phyloP scores from a whole-genome alignment of 1,140 invertebrate species.

The Dendroctonus valens region DNA sequence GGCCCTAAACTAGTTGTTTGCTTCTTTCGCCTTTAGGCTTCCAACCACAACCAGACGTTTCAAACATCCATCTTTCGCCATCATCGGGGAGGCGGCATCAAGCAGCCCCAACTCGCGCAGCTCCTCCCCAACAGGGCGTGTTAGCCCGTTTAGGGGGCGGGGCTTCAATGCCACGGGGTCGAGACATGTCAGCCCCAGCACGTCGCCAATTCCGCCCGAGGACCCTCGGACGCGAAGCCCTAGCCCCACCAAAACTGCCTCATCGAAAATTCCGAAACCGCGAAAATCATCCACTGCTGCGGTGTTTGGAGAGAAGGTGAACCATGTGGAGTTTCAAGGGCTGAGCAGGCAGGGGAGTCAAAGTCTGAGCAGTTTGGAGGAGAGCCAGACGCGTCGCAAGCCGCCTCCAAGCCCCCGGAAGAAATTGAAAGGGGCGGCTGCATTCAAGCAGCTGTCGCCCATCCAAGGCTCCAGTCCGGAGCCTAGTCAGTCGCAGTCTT shows the following conservation, averaged over 20 bases:
- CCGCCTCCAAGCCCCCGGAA: slow-evolving; percentile 39
- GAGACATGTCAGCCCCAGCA: slow-evolving; percentile 43
- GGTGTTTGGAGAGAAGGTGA: slow-evolving; percentile 40
- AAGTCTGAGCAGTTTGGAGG: slow-evolving; percentile 46
- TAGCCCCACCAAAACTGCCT: neutral
- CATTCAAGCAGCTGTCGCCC: slow-evolving; percentile 46
- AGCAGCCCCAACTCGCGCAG: slow-evolving; percentile 50
- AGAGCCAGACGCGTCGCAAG: slow-evolving; percentile 26
- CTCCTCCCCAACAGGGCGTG: slow-evolving; percentile 53
- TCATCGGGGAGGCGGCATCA: slow-evolving; percentile 56
- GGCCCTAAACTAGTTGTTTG: neutral
- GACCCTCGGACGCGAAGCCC: slow-evolving; percentile 19
- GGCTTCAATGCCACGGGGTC: slow-evolving; percentile 55
- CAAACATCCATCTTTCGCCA: slow-evolving; percentile 59
- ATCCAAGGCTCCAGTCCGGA: slow-evolving; percentile 46
- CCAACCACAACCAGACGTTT: slow-evolving; percentile 35
- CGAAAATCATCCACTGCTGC: slow-evolving; percentile 33
- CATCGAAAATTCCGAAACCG: slow-evolving; percentile 36
- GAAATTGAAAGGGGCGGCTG: slow-evolving; percentile 33
- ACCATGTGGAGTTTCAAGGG: slow-evolving; percentile 17
- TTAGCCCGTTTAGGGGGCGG: slow-evolving; percentile 58
- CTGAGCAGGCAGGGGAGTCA: slow-evolving; percentile 41
- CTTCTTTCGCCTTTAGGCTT: neutral
- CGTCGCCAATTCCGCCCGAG: slow-evolving; percentile 43
- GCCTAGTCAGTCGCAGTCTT: slow-evolving; percentile 46